Base-by-base conservation (phyloP, 2,888 invertebrate genomes). In the Epinotia bilunana region DNA sequence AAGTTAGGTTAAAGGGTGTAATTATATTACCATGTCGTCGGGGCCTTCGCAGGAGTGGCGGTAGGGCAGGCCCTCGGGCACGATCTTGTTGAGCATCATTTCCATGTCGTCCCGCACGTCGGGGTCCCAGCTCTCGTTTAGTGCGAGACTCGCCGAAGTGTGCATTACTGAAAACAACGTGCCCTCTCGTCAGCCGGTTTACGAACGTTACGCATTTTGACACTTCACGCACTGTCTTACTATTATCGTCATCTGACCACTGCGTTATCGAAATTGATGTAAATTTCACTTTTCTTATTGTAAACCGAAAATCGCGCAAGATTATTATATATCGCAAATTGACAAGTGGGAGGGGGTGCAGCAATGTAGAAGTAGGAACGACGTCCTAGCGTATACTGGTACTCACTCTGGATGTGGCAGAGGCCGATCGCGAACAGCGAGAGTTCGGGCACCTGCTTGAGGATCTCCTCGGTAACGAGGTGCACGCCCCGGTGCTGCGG, bases 1-100 rank as follows among this genome's bases (percentile, higher is more conserved):
- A 65, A 64, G 58, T 67, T 64, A 28, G 28, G 58, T n/a, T n/a
- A n/a, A n/a, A n/a, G 68, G 49, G 62, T 57, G 43, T 74, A 84
- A 95, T 95, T n/a, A n/a, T n/a, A n/a, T n/a, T 92, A 99, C 99
- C 99, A 99, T 99, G 91, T 99, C 99, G 92, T 99, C 99, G 80
- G 99, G 99, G 81, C 99, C 99, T 95, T 99, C 99, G 94, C 98
- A 98, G 79, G 98, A 98, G 95, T 99, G 99, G 93, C 98, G 96
- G 93, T 99, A 99, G 85, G 97, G 97, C 94, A 98, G 96, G 86
- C 97, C 98, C 96, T 99, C 99, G 91, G 99, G 99, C 94, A 99
- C 98, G 94, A 99, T 98, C 96, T 98, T 98, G 95, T 99, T 99
- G 93, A 99, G 96, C 98, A 99, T 98, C 98, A 99, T 99, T 95